Base-by-base conservation (phyloP, 2,797 vertebrate genomes). In the Carapus acus region DNA sequence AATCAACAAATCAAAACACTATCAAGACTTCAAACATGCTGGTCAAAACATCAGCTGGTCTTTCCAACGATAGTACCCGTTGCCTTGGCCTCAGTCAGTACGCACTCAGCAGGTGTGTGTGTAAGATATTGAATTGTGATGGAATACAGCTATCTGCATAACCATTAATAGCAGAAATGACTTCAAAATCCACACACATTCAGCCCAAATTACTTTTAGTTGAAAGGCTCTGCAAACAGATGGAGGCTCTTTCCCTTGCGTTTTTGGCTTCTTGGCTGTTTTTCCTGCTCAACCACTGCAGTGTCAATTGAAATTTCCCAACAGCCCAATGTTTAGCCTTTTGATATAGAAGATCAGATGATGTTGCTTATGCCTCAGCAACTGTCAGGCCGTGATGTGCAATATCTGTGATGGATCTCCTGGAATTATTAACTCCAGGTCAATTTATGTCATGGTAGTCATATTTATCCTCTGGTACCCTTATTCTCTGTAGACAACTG, bases 151-250 rank as follows among this genome's bases (percentile, higher is more conserved):
- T n/a, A n/a, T n/a, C n/a, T n/a, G n/a, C n/a, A n/a, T n/a, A n/a
- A n/a, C n/a, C n/a, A n/a, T n/a, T n/a, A n/a, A n/a, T n/a, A n/a
- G n/a, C n/a, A n/a, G n/a, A n/a, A n/a, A n/a, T n/a, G n/a, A n/a
- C n/a, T n/a, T n/a, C n/a, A n/a, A n/a, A n/a, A n/a, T n/a, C n/a
- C 24, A 21, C 47, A 55, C 27, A 40, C 59, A 36, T 53, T 40
- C 46, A 41, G 55, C 22, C 18, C 39, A 34, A 57, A 42, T 37
- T 23, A 65, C 31, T 60, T 54, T 29, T 54, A 54, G 56, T 40
- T 64, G 52, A 64, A 69, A 49, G 65, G 49, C 24, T 65, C 58
- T 50, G n/a, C 49, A 24, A 58, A 67, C 62, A 61, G 64, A 76
- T 70, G 57, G 56, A 65, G 21, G 6, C 31, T 33, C 31, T 9